phyloP scores from a whole-genome alignment of 2,888 invertebrate species.

The Colostygia pectinataria region DNA sequence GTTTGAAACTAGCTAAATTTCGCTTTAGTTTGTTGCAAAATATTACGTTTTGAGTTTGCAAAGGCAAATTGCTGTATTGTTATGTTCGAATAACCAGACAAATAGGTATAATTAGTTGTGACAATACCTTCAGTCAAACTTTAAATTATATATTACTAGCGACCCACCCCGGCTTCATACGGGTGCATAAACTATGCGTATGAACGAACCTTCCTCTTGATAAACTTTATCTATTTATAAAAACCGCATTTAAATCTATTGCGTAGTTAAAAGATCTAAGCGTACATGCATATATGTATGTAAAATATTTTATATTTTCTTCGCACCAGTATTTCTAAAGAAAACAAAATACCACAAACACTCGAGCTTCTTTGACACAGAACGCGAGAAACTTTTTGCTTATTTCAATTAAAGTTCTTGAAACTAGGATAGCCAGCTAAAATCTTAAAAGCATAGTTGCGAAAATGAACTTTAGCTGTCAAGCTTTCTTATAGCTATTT shows the following conservation, averaged over 20 bases:
- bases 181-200: no score
- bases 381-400: constrained; percentile 17
- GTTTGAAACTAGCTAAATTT: constrained; percentile 48
- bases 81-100: constrained; percentile 24
- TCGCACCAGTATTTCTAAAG: neutral
- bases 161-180: no score
- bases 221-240: no score
- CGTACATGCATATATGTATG: no score
- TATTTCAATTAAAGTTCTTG: constrained; percentile 23
- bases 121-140: neutral
- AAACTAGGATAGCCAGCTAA: constrained; percentile 16
- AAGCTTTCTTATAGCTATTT: no score
- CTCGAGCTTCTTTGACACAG: constrained; percentile 16
- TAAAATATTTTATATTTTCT: neutral
- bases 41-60: constrained; percentile 43
- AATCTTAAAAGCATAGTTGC: constrained; percentile 19
- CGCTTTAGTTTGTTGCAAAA: constrained; percentile 40
- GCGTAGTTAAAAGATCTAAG: no score
- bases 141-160: neutral
- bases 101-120: constrained; percentile 8
- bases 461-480: constrained; percentile 26
- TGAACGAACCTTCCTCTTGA: no score
- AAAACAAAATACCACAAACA: constrained; percentile 14
- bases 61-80: constrained; percentile 37
- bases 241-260: no score